Base-by-base conservation (phyloP, 2,888 invertebrate species). In the Petrophora chlorosata region DNA sequence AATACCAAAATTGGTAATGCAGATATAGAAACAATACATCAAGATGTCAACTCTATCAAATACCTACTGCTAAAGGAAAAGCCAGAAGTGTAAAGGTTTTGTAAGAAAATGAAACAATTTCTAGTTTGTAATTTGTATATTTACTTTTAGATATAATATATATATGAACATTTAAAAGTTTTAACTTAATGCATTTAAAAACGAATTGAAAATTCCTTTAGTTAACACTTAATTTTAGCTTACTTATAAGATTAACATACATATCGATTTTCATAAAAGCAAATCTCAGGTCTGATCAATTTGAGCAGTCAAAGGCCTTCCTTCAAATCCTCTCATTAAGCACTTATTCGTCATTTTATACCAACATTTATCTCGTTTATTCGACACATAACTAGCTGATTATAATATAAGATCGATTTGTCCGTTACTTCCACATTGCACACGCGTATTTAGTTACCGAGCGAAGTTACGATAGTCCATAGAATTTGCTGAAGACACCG, bases 21-120 rank as follows among this genome's bases (percentile, higher is more conserved):
- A 35, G 91, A 92, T 38, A 58, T 91, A 16, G 89, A 90, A 16
- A 61, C 74, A 9, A 56, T 92, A n/a, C 78, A 84, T 38, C 81
- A 83, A 52, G 92, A 92, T 58, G 63, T 92, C 19, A 72, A 73
- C n/a, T 82, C 48, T n/a, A 53, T 66, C 5, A 68, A 53, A 14
- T 3, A 16, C 16, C 19, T 35, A 7, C 3, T 38, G 12, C 3
- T 15, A 16, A 15, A 29, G 16, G 17, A 42, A 14, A 33, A n/a
- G 7, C 2, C 17, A 4, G 28, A 36, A 17, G 3, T 8, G 2
- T 9, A 14, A 10, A n/a, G 9, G 4, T 19, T 16, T 12, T n/a
- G 13, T 3, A 16, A 25, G 14, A 8, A 15, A 42, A 33, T 34
- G 22, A 49, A 44, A 50, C 44, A 12, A 19, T 14, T 32, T 36